Base-by-base conservation (phyloP, 2,797 vertebrate genomes). In the Hypotaenidia philippensis region DNA sequence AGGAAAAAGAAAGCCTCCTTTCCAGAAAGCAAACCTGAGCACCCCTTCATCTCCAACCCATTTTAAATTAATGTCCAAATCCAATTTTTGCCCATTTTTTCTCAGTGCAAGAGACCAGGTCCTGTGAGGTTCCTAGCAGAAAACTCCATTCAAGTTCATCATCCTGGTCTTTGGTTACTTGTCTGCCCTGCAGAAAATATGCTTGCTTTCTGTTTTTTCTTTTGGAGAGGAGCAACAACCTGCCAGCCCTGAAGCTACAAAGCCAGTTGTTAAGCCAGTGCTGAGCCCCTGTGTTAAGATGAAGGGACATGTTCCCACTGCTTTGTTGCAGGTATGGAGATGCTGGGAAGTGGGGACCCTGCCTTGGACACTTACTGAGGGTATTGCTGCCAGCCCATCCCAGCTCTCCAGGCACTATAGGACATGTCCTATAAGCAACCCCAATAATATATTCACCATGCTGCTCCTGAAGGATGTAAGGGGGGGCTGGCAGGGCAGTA, bases 351-450 rank as follows among this genome's bases (percentile, higher is more conserved):
- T 50, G 49, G 9, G 11, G 13, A 83, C 8, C 29, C 16, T 57
- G 32, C 53, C 29, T 31, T 0, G 0, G 23, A 50, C 16, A 5
- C 47, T 83, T 47, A 45, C n/a, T 1, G 2, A 49, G 4, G 11
- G 10, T 55, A 72, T 14, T 59, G 18, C 0, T 2, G 6, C 59
- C 50, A 71, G 40, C 65, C 65, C n/a, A 21, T 36, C 44, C 49
- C 63, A 68, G 38, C 34, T 76, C 40, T 89, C 68, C 59, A 6
- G 22, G 23, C 14, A 36, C 64, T 59, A 10, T 1, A 50, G 50
- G 23, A 57, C 4, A 26, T 56, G 25, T 10, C 60, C 41, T 40
- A 3, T 16, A 63, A 65, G 38, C 27, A 68, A 9, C 6, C 52
- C 55, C 63, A 77, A 52, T 9, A 22, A 45, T 16, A 31, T 5